Base-by-base conservation (phyloP, 2,797 vertebrate species). In the Xerus rutilus region DNA sequence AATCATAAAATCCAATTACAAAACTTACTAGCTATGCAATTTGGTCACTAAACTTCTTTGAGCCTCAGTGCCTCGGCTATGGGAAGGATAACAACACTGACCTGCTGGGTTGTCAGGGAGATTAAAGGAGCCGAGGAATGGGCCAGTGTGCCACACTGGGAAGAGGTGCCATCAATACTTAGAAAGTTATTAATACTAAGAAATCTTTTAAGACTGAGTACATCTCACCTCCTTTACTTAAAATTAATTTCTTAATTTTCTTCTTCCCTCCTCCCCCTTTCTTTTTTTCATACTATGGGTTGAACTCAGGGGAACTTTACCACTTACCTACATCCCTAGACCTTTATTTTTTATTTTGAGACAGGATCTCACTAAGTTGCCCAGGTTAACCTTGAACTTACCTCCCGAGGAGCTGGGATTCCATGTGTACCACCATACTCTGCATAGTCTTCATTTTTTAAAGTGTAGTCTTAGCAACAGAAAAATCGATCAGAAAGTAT, bases 401-500 rank as follows among this genome's bases (percentile, higher is more conserved):
- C 15, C 65, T n/a, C 32, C 65, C 6, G 32, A n/a, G 32, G 18
- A 67, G 8, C 65, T 67, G 32, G 32, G 65, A n/a, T 67, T 67
- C 15, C 32, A 67, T 30, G 13, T n/a, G 6, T 17, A 21, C 32
- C 2, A 32, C 65, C 32, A 18, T 15, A 15, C 5, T 6, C 15
- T 3, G 65, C 30, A 10, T 45, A 64, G 28, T 35, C 67, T 69
- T 69, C 8, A 69, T 69, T 35, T 69, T 54, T 3, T 52, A 52
- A 15, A 93, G 65, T 83, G 62, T 20, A 73, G 49, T 79, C 73
- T 74, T 89, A 74, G 30, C 92, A 74, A 87, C 14, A 91, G 83
- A 84, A 78, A 81, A 73, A 74, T 78, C 59, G 47, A 39, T 47
- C 7, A 18, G 59, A 89, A 91, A 54, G 15, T 73, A 77, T 25